These are phyloP conservation scores for Amblyornis subalaris DNA, from an alignment of 2,113 vertebrate species.

Conservation along the genomic window DNA sequence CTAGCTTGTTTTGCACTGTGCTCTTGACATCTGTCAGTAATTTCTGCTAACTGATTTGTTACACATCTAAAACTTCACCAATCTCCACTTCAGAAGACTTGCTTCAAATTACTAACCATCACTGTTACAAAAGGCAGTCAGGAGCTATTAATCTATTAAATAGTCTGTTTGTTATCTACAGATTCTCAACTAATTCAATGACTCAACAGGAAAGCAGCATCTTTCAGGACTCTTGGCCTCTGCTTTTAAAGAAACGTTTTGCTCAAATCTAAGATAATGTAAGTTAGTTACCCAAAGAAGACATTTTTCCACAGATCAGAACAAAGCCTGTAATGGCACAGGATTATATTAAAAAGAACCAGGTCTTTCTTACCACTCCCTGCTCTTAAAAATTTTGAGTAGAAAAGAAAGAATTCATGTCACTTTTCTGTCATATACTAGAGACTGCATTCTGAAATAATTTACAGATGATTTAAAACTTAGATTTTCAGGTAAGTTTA, in stretches of 20 bases:
- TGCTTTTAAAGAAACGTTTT: neutral
- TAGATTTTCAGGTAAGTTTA: neutral
- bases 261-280: neutral
- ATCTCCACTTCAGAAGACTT: neutral
- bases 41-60: neutral
- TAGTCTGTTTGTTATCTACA: neutral
- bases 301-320: neutral
- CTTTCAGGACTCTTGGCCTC: neutral
- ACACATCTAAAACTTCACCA: neutral
- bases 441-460: neutral
- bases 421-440: neutral
- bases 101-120: neutral
- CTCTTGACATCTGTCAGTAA: neutral
- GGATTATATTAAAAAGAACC: neutral
- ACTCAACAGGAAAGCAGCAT: neutral
- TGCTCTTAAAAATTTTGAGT: neutral
- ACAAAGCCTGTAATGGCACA: accelerated
- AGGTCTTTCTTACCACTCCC: neutral
- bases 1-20: neutral
- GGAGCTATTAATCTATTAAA: neutral
- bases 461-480: neutral
- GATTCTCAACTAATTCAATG: neutral
- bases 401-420: neutral
- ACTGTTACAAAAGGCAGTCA: neutral
- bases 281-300: neutral